Evolutionary conservation across 2,113 vertebrate genomes (phyloP), one percentile per base, ranked within the genome.

Genomic region (Neomonachus schauinslandi): DNA sequence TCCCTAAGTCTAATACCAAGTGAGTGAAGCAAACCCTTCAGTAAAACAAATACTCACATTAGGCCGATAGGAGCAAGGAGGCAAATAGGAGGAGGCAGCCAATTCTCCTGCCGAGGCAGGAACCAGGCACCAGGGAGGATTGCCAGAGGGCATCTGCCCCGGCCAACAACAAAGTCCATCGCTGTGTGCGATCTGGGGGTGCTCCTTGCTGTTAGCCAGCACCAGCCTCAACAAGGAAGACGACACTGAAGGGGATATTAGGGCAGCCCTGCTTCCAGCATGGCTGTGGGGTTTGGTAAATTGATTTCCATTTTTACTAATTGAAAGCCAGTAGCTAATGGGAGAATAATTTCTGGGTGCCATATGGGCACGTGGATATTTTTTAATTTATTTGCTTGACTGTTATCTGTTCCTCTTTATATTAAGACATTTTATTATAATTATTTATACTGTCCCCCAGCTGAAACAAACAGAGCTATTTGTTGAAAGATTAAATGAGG

Each of bases 401-500:
- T 98, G 97, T 96, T 97, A 97, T 97, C 87, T 93, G 65, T 95
- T 97, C 28, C 26, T 93, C 97, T 98, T 97, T 89, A 14, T 97
- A 96, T 96, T 83, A 98, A 91, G 80, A 87, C 55, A 96, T 98
- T 98, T 86, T 96, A 95, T 97, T 96, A 80, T 96, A 98, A 98
- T 98, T 98, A 98, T 98, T 97, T 98, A 97, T 89, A 61, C n/a
- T 42, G 86, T 82, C 94, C 57, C 95, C 95, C 74, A 26, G 92
- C 89, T 96, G 90, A 97, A 98, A 97, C 97, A 98, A 98, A 97
- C 96, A 97, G 98, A 98, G 96, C 94, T 93, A 59, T 98, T 97
- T 97, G 97, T 96, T 96, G 72, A 92, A 98, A 98, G 95, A 95
- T 98, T 98, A 98, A 98, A 98, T 95, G 97, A 98, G 71, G 90